Evolutionary conservation across 2,888 invertebrate species (phyloP), one percentile per base, ranked within the genome.

Genomic region (Troides aeacus): DNA sequence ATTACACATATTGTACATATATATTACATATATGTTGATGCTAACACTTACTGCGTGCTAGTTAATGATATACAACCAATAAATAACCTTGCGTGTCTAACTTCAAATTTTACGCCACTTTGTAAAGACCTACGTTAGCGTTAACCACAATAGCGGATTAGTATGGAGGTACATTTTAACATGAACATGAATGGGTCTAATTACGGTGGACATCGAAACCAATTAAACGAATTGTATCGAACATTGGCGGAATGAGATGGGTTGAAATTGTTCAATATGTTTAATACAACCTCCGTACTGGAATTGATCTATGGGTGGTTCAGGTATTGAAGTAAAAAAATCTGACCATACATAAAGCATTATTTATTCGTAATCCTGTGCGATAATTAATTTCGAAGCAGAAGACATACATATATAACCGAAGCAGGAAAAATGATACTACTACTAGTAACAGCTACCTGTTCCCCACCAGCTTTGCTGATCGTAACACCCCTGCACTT

Each of bases 31-130:
- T 60, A 57, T 42, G 57, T 8, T 21, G 62, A 62, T 42, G 66
- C 59, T 21, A 23, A 60, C 39, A 53, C 5, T n/a, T n/a, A 53
- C 53, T 53, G n/a, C 62, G 63, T 63, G 59, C 63, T 60, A 62
- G 63, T 59, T 70, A 66, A 70, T 70, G 59, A 66, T 70, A 4
- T n/a, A 66, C 63, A 50, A 39, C 21, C 53, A 58, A 65, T 66
- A 70, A 46, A 65, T 66, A 70, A 46, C 66, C 66, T 70, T 21
- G 70, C 70, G 70, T 70, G 70, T 53, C 66, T 63, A 59, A 60
- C 58, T 61, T 65, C 57, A 65, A 58, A 62, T 42, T 66, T 69
- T 62, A 24, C 66, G 15, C 62, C 30, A 42, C 53, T 59, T 24
- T 63, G 24, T 59, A 36, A 17, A 39, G 70, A 70, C 18, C 70